Conservation (phyloP, 1,140 invertebrate genomes). For the Drosophila mauritiana region DNA sequence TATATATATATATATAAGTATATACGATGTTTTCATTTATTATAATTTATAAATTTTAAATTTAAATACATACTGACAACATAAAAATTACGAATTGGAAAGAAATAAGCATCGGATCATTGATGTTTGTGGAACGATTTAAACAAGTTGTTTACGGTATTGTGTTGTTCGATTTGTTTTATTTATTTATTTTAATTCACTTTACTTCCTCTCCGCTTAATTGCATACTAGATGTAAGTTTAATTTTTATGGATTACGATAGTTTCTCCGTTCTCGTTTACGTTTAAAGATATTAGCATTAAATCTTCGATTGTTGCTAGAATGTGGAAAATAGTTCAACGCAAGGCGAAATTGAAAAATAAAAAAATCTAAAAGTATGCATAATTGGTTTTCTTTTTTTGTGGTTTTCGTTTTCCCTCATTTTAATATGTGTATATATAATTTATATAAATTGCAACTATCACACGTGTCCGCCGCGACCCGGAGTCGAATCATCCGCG, state of each 20-base stretch:
- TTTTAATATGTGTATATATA: conserved; percentile 72
- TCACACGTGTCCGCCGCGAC: conserved; percentile 73
- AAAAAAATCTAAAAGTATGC: conserved; percentile 49
- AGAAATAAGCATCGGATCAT: conserved; percentile 59
- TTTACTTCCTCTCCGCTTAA: conserved; percentile 52
- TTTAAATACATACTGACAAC: conserved; percentile 81
- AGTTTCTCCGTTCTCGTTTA: conserved; percentile 42
- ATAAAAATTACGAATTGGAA: conserved; percentile 77
- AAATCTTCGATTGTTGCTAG: conserved; percentile 78
- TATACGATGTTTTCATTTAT: conserved; percentile 57
- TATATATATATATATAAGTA: conserved; percentile 57
- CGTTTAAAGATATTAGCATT: conserved; percentile 71
- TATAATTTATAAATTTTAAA: conserved; percentile 79
- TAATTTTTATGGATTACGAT: conserved; percentile 63
- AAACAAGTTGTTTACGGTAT: conserved; percentile 52
- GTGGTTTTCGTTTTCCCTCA: conserved; percentile 47
- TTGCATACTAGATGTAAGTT: conserved; percentile 60
- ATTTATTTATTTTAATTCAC: conserved; percentile 52
- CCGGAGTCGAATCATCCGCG: conserved; percentile 17
- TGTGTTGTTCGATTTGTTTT: conserved; percentile 44
- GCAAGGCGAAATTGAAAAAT: conserved; percentile 46
- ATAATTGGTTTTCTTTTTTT: conserved; percentile 54
- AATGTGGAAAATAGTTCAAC: conserved; percentile 64
- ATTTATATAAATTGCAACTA: conserved; percentile 83
- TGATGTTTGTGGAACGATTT: conserved; percentile 39